Conservation (phyloP, 2,797 vertebrate species). For the Galago senegalensis region DNA sequence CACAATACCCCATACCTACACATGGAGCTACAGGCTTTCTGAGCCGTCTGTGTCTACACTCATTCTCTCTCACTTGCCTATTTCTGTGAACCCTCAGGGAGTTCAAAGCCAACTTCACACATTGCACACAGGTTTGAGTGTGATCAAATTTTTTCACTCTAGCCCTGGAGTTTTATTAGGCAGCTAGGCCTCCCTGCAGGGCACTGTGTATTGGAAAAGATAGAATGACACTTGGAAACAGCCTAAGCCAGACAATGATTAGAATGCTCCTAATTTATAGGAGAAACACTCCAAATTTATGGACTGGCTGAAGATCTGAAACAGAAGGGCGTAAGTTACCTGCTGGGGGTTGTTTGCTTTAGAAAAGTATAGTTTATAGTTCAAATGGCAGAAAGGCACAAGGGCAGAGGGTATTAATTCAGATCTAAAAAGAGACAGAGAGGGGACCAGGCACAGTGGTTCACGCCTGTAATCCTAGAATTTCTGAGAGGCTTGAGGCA, state of each 20-base stretch:
- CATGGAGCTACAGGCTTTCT: not conserved
- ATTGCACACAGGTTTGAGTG: not conserved
- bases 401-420: not conserved
- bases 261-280: not conserved
- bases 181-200: not conserved
- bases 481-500: not conserved
- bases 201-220: not conserved
- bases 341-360: not conserved
- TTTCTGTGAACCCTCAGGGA: not conserved
- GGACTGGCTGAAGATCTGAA: slow-evolving; percentile 22
- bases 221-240: not conserved
- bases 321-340: not conserved
- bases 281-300: not conserved
- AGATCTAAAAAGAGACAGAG: not conserved
- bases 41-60: not conserved
- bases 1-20: not conserved
- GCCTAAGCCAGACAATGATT: not conserved
- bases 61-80: not conserved
- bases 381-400: slow-evolving; percentile 10
- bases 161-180: not conserved
- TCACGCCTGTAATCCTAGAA: not conserved
- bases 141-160: not conserved
- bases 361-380: slow-evolving; percentile 23
- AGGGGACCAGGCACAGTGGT: not conserved
- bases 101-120: slow-evolving; percentile 19